A percentile compares a stretch with the other conserved stretches of the same genome.
Evolutionary conservation across 2,113 vertebrate species (phyloP).

Genomic region (Crotalus viridis): DNA sequence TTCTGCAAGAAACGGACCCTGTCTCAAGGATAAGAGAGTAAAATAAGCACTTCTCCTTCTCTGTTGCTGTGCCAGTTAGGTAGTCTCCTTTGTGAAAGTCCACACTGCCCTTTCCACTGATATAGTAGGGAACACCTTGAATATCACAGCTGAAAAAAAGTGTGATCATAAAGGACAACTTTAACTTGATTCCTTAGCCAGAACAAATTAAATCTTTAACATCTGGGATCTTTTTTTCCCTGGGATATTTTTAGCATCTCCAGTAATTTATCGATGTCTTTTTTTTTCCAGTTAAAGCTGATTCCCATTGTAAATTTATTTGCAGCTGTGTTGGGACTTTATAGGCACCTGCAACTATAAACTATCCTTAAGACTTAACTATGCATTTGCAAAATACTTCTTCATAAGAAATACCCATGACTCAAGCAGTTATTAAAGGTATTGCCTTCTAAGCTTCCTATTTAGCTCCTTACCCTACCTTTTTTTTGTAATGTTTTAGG

Average conservation of each 20-base stretch:
- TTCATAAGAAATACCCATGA: background rate
- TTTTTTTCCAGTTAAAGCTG: background rate
- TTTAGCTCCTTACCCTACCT: background rate
- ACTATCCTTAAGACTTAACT: background rate
- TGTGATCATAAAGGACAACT: background rate
- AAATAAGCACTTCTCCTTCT: background rate
- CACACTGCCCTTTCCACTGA: background rate
- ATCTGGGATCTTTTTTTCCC: background rate
- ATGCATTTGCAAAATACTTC: background rate
- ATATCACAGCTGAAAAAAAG: slow-evolving; percentile 13
- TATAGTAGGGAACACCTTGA: background rate
- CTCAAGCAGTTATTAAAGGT: background rate
- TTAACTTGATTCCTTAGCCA: background rate
- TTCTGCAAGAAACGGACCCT: slow-evolving; percentile 6
- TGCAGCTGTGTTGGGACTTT: background rate
- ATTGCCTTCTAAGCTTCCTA: background rate
- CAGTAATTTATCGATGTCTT: background rate
- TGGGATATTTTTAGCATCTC: background rate
- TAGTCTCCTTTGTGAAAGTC: background rate
- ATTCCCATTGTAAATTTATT: background rate
- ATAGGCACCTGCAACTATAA: background rate
- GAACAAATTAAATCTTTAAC: slow-evolving; percentile 1
- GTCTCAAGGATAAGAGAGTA: background rate
- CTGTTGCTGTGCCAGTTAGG: background rate
- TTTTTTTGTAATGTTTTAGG: background rate